Base-by-base conservation (phyloP, 2,888 invertebrate species). In the Pterostichus madidus region DNA sequence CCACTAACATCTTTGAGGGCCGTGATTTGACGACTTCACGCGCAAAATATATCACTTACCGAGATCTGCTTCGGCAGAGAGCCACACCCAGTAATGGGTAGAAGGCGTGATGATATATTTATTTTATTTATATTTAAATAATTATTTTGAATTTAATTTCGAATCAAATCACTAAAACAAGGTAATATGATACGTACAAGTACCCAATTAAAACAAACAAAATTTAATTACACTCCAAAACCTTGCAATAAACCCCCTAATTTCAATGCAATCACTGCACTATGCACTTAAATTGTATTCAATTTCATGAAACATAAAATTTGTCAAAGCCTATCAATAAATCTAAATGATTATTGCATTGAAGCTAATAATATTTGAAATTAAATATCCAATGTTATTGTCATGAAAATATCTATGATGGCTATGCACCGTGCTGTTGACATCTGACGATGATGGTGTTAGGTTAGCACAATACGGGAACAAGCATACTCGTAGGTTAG, bases 291-390 rank as follows among this genome's bases (percentile, higher is more conserved):
- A 8, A n/a, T n/a, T 49, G 1, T 49, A 49, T 49, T 13, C 11
- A 49, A 49, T 49, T 49, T 49, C 49, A 49, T 49, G 49, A 10
- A 13, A 49, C 24, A 59, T 59, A 59, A 59, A 59, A 59, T 59
- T 59, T 59, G 59, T 59, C 59, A 59, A 24, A 59, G 24, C 31
- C 10, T 24, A 59, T 24, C 13, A n/a, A 49, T 49, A 49, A 49
- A 49, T 49, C 49, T n/a, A 49, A 11, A 49, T n/a, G 49, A n/a
- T 11, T 49, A 49, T 11, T 11, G 10, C 13, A 5, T 49, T 13
- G 49, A 7, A 49, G n/a, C 5, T 10, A 49, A 49, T 49, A 11
- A 49, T 2, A 49, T 49, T 11, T 49, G 2, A 49, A 49, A 49
- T 49, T 49, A 49, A 49, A 49, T 49, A 49, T 49, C 49, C 4